Conservation (phyloP, 2,888 invertebrate genomes). For the Ommatoiulus sabulosus region DNA sequence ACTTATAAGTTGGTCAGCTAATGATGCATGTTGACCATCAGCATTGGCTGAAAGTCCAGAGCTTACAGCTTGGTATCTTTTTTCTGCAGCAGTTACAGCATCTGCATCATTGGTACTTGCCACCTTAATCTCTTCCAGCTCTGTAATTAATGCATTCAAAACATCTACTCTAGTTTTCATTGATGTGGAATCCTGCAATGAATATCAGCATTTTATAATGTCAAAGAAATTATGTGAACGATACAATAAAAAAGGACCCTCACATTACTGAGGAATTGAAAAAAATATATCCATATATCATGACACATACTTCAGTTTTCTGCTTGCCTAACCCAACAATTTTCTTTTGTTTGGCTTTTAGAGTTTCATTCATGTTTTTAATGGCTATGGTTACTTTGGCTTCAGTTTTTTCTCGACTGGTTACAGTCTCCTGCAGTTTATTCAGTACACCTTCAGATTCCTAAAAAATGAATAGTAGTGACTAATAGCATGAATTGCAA, state of each 20-base stretch:
- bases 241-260: not conserved
- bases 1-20: slow-evolving; percentile 91
- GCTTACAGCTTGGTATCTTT: slow-evolving; percentile 84
- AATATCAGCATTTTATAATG: slow-evolving; percentile 28
- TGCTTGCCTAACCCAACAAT: slow-evolving; percentile 77
- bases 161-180: slow-evolving; percentile 74
- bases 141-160: slow-evolving; percentile 71
- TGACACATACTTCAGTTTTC: slow-evolving; percentile 72
- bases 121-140: slow-evolving; percentile 77
- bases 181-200: slow-evolving; percentile 60
- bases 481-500: not conserved
- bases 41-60: slow-evolving; percentile 84
- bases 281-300: not conserved
- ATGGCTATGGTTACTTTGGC: slow-evolving; percentile 75
- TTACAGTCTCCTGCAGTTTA: slow-evolving; percentile 75
- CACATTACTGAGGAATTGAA: no score
- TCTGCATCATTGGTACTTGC: slow-evolving; percentile 77
- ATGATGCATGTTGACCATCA: slow-evolving; percentile 80
- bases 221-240: not conserved
- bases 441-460: slow-evolving; percentile 77
- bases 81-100: slow-evolving; percentile 79
- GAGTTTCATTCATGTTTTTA: slow-evolving; percentile 76
- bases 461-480: slow-evolving; percentile 67
- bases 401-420: slow-evolving; percentile 76
- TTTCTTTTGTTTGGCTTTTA: slow-evolving; percentile 78